Percentiles rank a stretch among this genome's conserved stretches.
Conservation (phyloP, 1,140 invertebrate species). For the Anastrepha ludens region DNA sequence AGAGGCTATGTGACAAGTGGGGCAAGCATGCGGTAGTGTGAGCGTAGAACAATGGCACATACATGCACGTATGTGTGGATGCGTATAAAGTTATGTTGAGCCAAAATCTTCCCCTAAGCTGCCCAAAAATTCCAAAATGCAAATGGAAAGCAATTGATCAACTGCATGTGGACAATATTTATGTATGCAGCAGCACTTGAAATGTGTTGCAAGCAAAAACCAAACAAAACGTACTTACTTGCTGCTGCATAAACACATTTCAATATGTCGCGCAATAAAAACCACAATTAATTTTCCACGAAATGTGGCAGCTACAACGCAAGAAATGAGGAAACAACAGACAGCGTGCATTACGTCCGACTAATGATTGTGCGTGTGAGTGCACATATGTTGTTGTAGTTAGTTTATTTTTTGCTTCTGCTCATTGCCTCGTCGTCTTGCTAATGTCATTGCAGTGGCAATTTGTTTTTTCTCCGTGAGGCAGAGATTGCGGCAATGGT, state of each 20-base stretch:
- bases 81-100: too few relatives aligned
- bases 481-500: background rate
- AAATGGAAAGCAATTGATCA: constrained; percentile 36
- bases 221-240: background rate
- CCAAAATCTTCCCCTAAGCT: background rate
- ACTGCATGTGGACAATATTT: background rate
- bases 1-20: too few relatives aligned
- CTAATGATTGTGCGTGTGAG: background rate
- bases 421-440: background rate
- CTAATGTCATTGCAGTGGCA: background rate
- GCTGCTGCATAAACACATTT: constrained; percentile 14
- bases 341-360: too few relatives aligned
- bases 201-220: background rate
- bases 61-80: too few relatives aligned
- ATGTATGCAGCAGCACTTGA: background rate
- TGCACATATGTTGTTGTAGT: background rate
- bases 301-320: constrained; percentile 15
- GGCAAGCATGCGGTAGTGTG: too few relatives aligned
- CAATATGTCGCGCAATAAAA: constrained; percentile 51
- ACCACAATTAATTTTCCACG: constrained; percentile 49
- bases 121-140: background rate
- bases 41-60: too few relatives aligned
- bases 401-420: background rate
- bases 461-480: background rate
- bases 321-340: background rate